A percentile compares a stretch with the other conserved stretches of the same genome.
Evolutionary conservation across 2,113 vertebrate genomes (phyloP).

Genomic region (Nothocercus julius): DNA sequence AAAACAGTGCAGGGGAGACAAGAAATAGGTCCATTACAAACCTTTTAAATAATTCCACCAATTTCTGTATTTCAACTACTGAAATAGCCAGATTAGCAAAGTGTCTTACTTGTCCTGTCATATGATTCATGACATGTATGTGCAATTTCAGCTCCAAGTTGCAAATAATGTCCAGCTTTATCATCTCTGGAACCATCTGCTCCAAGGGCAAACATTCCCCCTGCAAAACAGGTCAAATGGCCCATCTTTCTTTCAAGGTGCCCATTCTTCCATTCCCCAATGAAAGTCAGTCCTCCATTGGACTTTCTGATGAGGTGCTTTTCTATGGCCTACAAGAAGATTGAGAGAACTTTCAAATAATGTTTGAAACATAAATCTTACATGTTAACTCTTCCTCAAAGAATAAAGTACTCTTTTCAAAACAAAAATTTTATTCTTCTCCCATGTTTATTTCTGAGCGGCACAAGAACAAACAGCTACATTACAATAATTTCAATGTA

Average conservation of each 20-base stretch:
- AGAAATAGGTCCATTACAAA: not conserved
- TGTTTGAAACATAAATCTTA: not conserved
- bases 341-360: conserved; percentile 25
- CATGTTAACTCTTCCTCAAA: not conserved
- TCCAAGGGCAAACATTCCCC: conserved; percentile 96
- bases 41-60: not conserved
- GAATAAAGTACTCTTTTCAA: not conserved
- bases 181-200: conserved; percentile 94
- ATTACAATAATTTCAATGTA: not conserved
- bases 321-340: conserved; percentile 89
- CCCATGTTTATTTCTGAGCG: not conserved
- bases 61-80: not conserved
- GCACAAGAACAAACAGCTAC: not conserved
- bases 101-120: conserved; percentile 90
- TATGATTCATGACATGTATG: conserved; percentile 98
- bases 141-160: conserved; percentile 97
- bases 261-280: conserved; percentile 98
- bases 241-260: conserved; percentile 99
- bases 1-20: not conserved
- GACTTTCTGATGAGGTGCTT: conserved; percentile 96
- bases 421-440: not conserved
- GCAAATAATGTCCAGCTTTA: conserved; percentile 96
- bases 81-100: not conserved
- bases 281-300: conserved; percentile 93
- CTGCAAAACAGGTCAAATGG: conserved; percentile 96